Percentiles rank a stretch among this genome's conserved stretches.
Evolutionary conservation across 2,797 vertebrate species (phyloP).

Genomic region (Agapornis canus): DNA sequence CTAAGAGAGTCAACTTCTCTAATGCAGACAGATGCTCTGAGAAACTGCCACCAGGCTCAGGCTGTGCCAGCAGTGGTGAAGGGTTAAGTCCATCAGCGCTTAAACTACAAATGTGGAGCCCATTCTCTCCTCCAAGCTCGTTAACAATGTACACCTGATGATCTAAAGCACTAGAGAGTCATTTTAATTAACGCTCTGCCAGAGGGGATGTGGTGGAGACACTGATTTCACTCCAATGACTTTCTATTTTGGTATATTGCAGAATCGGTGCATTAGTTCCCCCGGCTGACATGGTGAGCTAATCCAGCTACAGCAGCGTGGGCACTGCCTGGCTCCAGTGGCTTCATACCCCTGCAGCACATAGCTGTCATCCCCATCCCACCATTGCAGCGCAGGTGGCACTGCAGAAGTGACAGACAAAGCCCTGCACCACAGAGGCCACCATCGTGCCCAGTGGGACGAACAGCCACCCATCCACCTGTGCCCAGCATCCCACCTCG

Average conservation of each 20-base stretch:
- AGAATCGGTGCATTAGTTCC: background rate
- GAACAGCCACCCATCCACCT: fast-evolving
- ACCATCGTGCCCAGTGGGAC: fast-evolving
- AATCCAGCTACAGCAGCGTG: background rate
- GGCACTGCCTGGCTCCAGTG: background rate
- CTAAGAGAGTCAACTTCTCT: background rate
- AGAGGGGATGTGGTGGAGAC: slow-evolving; percentile 65
- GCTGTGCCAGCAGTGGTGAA: slow-evolving; percentile 25
- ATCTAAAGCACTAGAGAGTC: slow-evolving; percentile 63
- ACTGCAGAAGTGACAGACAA: fast-evolving
- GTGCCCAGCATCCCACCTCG: fast-evolving
- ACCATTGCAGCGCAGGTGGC: fast-evolving
- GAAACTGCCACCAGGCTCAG: background rate
- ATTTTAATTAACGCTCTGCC: slow-evolving; percentile 65
- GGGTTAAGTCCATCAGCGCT: slow-evolving; percentile 43
- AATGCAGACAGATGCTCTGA: background rate
- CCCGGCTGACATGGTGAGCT: background rate
- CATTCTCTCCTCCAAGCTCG: slow-evolving; percentile 40
- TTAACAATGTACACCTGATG: slow-evolving; percentile 65
- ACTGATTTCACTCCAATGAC: slow-evolving; percentile 63
- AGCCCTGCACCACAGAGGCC: fast-evolving
- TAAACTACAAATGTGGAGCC: background rate
- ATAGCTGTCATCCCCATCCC: fast-evolving
- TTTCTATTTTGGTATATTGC: slow-evolving; percentile 49
- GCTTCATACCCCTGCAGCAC: background rate